phyloP scores from a whole-genome alignment of 2,113 vertebrate species.

The Chaetops frenatus region DNA sequence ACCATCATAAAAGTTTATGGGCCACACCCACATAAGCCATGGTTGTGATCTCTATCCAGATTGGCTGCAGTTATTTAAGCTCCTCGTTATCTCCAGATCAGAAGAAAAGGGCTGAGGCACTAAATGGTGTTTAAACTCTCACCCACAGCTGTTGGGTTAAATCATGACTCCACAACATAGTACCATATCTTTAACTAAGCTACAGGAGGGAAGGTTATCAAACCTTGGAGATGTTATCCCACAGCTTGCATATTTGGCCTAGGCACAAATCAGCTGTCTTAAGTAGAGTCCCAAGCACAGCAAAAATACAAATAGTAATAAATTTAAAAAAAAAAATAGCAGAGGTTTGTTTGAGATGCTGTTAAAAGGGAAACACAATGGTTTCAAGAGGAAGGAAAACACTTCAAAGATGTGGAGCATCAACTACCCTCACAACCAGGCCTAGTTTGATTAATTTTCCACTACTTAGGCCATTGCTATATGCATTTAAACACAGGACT shows the following conservation, averaged over 20 bases:
- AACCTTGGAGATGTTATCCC: neutral
- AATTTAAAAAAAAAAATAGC: rapidly evolving
- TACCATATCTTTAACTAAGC: neutral
- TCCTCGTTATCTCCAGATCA: conserved; percentile 10
- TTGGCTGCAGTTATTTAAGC: neutral
- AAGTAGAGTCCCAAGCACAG: neutral
- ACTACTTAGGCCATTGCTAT: neutral
- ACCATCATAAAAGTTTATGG: conserved; percentile 34
- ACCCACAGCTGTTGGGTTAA: neutral
- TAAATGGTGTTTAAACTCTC: neutral
- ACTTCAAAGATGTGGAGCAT: neutral
- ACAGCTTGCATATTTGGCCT: neutral
- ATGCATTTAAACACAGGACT: neutral
- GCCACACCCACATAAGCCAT: neutral
- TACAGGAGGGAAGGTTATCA: neutral
- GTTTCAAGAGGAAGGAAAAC: neutral
- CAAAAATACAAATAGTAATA: neutral
- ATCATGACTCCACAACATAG: neutral
- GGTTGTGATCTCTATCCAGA: neutral
- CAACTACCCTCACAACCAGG: neutral
- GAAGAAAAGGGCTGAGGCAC: neutral
- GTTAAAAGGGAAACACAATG: neutral
- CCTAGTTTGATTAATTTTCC: neutral
- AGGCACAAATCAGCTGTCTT: neutral
- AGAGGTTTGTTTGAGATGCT: neutral